Conservation (phyloP, 2,888 invertebrate genomes). For the Ferrisia virgata region DNA sequence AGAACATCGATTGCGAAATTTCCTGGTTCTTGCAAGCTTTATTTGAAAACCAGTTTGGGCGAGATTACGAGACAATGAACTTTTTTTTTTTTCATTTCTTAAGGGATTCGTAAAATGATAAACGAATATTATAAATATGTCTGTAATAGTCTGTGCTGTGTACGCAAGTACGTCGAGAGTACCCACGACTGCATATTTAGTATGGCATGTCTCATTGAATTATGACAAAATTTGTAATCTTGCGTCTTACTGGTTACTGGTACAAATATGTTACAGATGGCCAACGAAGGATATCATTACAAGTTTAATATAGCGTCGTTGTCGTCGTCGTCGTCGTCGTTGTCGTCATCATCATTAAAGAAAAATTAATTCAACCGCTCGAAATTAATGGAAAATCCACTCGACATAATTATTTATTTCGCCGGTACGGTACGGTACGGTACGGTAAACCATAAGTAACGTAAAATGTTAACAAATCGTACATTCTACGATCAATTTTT, state of each 20-base stretch:
- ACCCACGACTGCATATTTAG: no score
- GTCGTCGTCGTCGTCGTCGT: no score
- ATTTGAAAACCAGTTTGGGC: constrained; percentile 9
- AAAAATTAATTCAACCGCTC: background rate
- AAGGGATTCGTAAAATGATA: background rate
- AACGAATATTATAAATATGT: no score
- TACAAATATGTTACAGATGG: background rate
- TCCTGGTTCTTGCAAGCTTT: background rate
- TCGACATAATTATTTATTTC: background rate
- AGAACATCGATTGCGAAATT: background rate
- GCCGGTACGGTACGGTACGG: no score
- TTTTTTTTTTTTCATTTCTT: background rate
- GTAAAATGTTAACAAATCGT: background rate
- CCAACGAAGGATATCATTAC: background rate
- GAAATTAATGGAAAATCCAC: background rate
- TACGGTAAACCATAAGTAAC: no score
- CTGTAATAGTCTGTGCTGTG: no score
- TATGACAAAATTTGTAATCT: background rate
- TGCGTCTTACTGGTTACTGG: no score
- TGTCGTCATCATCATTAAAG: background rate
- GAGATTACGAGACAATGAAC: constrained; percentile 17
- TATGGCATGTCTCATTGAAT: background rate
- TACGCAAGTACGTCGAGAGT: background rate
- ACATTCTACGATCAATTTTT: background rate
- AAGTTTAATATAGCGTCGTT: background rate